Base-by-base conservation (phyloP, 2,888 invertebrate genomes). In the Drosophila aldrichi region DNA sequence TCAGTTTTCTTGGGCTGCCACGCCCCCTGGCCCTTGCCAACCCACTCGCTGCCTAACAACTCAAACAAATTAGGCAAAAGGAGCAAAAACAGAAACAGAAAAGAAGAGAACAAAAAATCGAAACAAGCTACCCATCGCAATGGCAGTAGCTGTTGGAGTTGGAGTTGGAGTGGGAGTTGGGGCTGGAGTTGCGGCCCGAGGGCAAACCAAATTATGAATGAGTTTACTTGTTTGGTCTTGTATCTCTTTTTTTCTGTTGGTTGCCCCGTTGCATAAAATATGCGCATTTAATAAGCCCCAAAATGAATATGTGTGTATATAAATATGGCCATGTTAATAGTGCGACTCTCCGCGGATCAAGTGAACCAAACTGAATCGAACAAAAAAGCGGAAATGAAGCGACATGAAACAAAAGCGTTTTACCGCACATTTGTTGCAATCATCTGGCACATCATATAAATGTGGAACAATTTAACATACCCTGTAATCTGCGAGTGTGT, bases 201-300 rank as follows among this genome's bases (percentile, higher is more conserved):
- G 77, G 63, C 63, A 51, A 61, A 70, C 51, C 80, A 77, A 77
- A 77, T 75, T 79, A 77, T 77, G 77, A 77, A 79, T 77, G 77
- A 79, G 76, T 63, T 71, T 71, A 60, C 69, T 65, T 74, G 74
- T 78, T 54, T 32, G 79, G 32, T 25, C 51, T 43, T 29, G 46
- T 57, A 70, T 51, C 67, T 65, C 20, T 55, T 56, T 22, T 22
- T 65, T 60, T n/a, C n/a, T n/a, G n/a, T n/a, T n/a, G 14, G 25
- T 18, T n/a, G 22, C 43, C 41, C 32, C 78, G 69, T 61, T 83
- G 87, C 87, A 83, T 83, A 86, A 84, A 84, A 84, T 87, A 84
- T 84, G 82, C 84, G 87, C 84, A 82, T 87, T 84, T 84, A 84
- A 84, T 87, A 84, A 87, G 84, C 62, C 70, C 72, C 70, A 74